Percentiles rank a stretch among this genome's conserved stretches.
Evolutionary conservation across 2,113 vertebrate genomes (phyloP).

Genomic region (Engystomops pustulosus): DNA sequence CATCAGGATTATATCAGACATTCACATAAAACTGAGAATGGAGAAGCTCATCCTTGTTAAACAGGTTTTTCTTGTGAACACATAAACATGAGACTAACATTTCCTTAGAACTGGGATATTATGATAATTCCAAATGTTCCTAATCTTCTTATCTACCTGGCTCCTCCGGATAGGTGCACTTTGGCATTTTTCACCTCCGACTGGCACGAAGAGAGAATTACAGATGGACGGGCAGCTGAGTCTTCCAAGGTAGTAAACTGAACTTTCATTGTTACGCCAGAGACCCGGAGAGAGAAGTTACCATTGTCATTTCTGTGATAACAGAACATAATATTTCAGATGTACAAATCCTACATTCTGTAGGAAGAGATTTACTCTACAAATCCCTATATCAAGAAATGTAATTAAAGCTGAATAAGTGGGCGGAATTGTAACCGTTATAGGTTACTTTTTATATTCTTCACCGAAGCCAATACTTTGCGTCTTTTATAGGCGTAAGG

Average conservation of each 20-base stretch:
- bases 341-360: too few relatives aligned
- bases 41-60: background rate
- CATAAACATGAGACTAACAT: background rate
- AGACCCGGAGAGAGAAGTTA: conserved; percentile 7
- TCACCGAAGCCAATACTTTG: too few relatives aligned
- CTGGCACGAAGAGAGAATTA: conserved; percentile 14
- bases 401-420: too few relatives aligned
- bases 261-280: conserved; percentile 12
- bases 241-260: conserved; percentile 13
- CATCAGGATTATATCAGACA: background rate
- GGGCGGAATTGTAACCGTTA: too few relatives aligned
- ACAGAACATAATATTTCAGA: background rate
- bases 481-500: too few relatives aligned
- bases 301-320: conserved; percentile 36
- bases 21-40: background rate
- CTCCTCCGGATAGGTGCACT: conserved; percentile 38
- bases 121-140: background rate
- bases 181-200: conserved; percentile 36
- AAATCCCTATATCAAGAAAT: too few relatives aligned
- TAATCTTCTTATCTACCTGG: conserved; percentile 27
- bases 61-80: background rate
- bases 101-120: background rate
- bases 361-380: too few relatives aligned
- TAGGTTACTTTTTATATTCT: too few relatives aligned
- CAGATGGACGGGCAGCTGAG: conserved; percentile 21